Evolutionary conservation across 2,888 invertebrate genomes (phyloP).

Genomic region (Scaptodrosophila latifasciaeformis): DNA sequence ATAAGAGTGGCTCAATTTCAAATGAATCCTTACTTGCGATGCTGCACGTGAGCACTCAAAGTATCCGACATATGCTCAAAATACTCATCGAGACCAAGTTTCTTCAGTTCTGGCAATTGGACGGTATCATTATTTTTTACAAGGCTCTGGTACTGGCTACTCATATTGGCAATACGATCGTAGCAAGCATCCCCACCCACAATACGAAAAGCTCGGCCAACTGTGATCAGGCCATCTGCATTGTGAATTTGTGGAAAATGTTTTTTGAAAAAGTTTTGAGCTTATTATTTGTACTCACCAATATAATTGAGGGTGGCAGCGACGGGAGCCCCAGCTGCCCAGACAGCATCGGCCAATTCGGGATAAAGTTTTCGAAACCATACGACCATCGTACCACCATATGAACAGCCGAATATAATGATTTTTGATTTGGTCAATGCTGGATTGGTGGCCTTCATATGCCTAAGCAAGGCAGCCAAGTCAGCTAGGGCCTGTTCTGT

Average conservation of each 20-base stretch:
- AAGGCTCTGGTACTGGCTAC: not conserved
- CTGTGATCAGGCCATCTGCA: not conserved
- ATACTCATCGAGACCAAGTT: not conserved
- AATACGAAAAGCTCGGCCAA: not conserved
- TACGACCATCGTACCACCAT: conserved; percentile 80
- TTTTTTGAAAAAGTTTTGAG: too few species aligned
- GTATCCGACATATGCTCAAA: not conserved
- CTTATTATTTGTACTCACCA: too few species aligned
- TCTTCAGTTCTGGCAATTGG: not conserved
- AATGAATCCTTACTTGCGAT: not conserved
- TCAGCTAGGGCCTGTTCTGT: conserved; percentile 32
- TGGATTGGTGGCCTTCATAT: conserved; percentile 16
- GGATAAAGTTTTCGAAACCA: conserved; percentile 81
- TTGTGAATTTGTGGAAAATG: too few species aligned
- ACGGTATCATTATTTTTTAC: not conserved
- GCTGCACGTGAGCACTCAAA: not conserved
- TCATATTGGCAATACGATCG: conserved; percentile 6
- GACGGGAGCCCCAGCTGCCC: conserved; percentile 80
- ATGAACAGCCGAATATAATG: conserved; percentile 57
- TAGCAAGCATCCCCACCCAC: conserved; percentile 19
- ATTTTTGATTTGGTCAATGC: conserved; percentile 24
- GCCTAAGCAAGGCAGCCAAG: conserved; percentile 29
- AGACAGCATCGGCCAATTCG: conserved; percentile 77
- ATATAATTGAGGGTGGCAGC: conserved; percentile 66
- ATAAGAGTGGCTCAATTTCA: not conserved